Conservation (phyloP, 2,888 invertebrate species). For the Drymonia ruficornis region DNA sequence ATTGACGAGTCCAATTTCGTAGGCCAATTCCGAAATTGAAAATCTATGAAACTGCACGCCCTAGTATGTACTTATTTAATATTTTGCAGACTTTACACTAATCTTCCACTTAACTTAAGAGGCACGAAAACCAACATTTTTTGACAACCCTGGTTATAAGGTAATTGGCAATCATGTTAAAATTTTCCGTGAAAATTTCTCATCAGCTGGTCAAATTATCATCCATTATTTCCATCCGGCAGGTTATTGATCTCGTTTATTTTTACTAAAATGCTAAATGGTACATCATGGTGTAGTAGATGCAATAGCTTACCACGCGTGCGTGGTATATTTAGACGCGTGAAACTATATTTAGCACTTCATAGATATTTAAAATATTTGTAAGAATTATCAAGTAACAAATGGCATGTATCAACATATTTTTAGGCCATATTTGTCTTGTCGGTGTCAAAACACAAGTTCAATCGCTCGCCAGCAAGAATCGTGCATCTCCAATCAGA, state of each 20-base stretch:
- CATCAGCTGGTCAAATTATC: neutral
- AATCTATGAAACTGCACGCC: too few species aligned
- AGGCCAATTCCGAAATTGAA: too few species aligned
- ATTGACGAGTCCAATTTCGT: too few species aligned
- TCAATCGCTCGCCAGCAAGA: slow-evolving; percentile 37
- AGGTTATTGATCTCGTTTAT: slow-evolving; percentile 29
- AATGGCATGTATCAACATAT: neutral
- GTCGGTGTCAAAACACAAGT: slow-evolving; percentile 45
- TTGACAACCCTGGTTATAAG: too few species aligned
- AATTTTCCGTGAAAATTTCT: too few species aligned
- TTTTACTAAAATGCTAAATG: slow-evolving; percentile 43
- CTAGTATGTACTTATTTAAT: too few species aligned
- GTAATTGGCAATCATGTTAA: too few species aligned
- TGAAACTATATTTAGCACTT: slow-evolving; percentile 57
- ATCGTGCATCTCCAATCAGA: slow-evolving; percentile 75
- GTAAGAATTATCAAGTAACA: slow-evolving; percentile 41
- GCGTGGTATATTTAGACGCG: slow-evolving; percentile 38
- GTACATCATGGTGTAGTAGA: slow-evolving; percentile 52
- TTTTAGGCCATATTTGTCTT: slow-evolving; percentile 49
- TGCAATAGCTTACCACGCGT: slow-evolving; percentile 28
- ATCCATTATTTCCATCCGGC: neutral
- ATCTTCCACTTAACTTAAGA: too few species aligned
- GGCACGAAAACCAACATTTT: too few species aligned
- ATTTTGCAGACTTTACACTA: too few species aligned
- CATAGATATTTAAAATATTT: slow-evolving; percentile 50